A percentile compares a stretch with the other conserved stretches of the same genome.
Evolutionary conservation across 2,113 vertebrate species (phyloP).

Genomic region (Narcine bancroftii): DNA sequence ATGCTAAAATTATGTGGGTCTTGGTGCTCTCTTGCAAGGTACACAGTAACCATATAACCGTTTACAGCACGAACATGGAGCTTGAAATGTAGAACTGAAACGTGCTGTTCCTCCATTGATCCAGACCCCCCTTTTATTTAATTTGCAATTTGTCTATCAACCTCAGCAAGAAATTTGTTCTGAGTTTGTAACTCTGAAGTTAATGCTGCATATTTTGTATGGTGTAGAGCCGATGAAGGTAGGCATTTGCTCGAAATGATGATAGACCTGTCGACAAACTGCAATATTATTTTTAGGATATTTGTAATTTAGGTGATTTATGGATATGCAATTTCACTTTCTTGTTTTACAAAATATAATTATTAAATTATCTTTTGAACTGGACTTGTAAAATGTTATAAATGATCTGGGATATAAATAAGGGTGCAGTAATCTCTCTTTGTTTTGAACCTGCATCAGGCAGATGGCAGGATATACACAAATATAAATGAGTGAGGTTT

Average conservation of each 20-base stretch:
- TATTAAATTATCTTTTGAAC: neutral
- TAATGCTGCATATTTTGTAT: neutral
- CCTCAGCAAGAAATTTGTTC: neutral
- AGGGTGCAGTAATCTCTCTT: too few species aligned
- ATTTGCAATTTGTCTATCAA: neutral
- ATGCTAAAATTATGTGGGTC: neutral
- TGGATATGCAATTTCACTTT: neutral
- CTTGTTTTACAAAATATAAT: neutral
- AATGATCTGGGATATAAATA: neutral
- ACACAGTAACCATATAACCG: too few species aligned
- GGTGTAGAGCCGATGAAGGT: neutral
- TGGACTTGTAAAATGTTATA: neutral
- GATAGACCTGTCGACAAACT: neutral
- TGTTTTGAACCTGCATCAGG: neutral
- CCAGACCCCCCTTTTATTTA: neutral
- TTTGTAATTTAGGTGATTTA: neutral
- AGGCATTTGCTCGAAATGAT: neutral
- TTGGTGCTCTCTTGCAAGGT: too few species aligned
- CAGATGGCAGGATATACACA: conserved; percentile 5
- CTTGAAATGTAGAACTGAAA: neutral
- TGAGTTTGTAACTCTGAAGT: neutral
- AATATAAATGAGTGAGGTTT: neutral
- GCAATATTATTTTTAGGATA: neutral
- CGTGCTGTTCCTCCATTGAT: neutral
- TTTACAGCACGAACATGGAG: too few species aligned